These are phyloP conservation scores for Oreochromis niloticus DNA, from an alignment of 2,113 vertebrate species.

Conservation along the genomic window DNA sequence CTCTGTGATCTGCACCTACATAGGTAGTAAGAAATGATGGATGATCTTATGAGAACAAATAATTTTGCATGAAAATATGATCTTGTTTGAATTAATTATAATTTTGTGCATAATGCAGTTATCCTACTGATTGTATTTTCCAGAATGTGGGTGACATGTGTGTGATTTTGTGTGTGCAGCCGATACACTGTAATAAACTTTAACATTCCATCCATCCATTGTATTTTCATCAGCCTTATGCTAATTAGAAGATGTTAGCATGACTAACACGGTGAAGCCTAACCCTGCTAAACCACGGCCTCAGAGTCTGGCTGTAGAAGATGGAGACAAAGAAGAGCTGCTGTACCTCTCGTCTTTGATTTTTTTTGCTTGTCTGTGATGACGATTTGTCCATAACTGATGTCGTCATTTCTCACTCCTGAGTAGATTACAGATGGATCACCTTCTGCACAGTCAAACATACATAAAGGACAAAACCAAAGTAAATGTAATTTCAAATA, in stretches of 20 bases:
- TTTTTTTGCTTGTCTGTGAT: neutral
- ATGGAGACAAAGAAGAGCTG: rapidly evolving
- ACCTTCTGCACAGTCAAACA: rapidly evolving
- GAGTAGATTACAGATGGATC: neutral
- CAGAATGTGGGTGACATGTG: neutral
- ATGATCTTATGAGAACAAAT: neutral
- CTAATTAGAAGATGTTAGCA: neutral
- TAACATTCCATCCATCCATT: neutral
- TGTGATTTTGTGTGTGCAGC: neutral
- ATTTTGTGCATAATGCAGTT: rapidly evolving
- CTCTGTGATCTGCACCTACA: neutral
- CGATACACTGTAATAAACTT: rapidly evolving
- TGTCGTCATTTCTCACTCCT: neutral
- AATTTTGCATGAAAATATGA: rapidly evolving
- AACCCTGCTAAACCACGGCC: neutral
- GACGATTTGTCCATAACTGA: rapidly evolving
- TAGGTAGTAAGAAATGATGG: rapidly evolving
- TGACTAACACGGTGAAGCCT: rapidly evolving
- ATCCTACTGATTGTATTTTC: neutral
- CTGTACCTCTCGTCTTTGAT: neutral
- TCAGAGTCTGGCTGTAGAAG: neutral
- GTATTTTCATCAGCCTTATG: neutral
- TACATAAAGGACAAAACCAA: rapidly evolving
- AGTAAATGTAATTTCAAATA: neutral
- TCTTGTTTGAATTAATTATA: neutral